Evolutionary conservation across 2,797 vertebrate species (phyloP).

Genomic region (Pristis pectinata): DNA sequence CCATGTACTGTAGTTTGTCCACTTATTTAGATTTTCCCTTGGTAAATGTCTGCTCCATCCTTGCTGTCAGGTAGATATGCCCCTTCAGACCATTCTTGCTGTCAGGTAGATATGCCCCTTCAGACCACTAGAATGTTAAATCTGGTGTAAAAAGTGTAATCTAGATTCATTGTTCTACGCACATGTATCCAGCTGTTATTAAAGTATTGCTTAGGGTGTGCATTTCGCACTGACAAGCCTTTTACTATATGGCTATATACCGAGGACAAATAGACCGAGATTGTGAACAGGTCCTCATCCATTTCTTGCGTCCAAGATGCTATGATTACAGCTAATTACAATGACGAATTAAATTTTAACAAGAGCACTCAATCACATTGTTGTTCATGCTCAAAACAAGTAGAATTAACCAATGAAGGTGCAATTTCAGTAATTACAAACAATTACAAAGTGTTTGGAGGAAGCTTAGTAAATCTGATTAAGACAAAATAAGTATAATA

Average conservation of each 20-base stretch:
- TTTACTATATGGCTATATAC: slow-evolving; percentile 56
- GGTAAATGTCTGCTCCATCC: neutral
- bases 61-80: no score
- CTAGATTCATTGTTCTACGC: neutral
- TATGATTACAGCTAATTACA: slow-evolving; percentile 80
- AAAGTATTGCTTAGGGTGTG: neutral
- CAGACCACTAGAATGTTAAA: neutral
- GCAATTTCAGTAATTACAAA: slow-evolving; percentile 63
- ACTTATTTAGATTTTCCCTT: neutral
- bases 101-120: no score
- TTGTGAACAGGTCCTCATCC: slow-evolving; percentile 70
- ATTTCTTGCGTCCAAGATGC: slow-evolving; percentile 70
- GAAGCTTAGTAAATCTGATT: slow-evolving; percentile 58
- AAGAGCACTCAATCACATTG: slow-evolving; percentile 69
- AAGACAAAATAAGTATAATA: slow-evolving; percentile 66
- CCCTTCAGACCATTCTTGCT: neutral
- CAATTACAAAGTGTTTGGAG: slow-evolving; percentile 58
- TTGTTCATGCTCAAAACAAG: slow-evolving; percentile 65
- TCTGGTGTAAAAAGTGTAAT: neutral
- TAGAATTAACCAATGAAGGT: slow-evolving; percentile 58
- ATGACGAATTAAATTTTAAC: slow-evolving; percentile 69
- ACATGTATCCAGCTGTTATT: neutral
- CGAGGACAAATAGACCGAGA: slow-evolving; percentile 67
- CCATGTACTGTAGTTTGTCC: neutral
- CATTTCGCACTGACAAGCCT: slow-evolving; percentile 40